A percentile compares a stretch with the other conserved stretches of the same genome.
Evolutionary conservation across 2,797 vertebrate genomes (phyloP).

Genomic region (Hydrocynus forskahlii): DNA sequence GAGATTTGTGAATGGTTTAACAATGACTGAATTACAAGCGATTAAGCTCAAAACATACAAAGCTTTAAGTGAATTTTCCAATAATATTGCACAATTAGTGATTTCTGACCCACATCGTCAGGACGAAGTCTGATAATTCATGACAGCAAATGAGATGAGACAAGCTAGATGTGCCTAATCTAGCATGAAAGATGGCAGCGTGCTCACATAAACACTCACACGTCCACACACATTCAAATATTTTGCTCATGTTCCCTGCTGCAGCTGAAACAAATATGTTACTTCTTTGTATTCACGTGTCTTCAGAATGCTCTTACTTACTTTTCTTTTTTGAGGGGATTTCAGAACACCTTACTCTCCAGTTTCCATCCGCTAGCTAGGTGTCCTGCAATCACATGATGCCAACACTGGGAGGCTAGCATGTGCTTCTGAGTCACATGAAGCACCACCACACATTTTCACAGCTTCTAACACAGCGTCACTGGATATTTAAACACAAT

Average conservation of each 20-base stretch:
- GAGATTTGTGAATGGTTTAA: background rate
- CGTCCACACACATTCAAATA: background rate
- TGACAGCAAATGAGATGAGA: background rate
- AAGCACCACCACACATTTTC: no score
- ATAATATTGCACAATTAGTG: background rate
- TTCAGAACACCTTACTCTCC: no score
- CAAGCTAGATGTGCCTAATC: conserved; percentile 2
- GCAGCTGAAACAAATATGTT: background rate
- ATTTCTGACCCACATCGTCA: conserved; percentile 12
- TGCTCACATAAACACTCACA: background rate
- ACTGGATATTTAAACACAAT: no score
- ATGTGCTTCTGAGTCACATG: no score
- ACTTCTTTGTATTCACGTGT: background rate
- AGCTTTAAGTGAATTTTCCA: background rate
- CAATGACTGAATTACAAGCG: background rate
- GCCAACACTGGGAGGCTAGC: no score
- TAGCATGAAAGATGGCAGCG: background rate
- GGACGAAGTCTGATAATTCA: background rate
- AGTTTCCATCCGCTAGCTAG: no score
- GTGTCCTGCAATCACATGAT: no score
- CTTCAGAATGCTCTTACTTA: no score
- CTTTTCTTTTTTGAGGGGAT: no score
- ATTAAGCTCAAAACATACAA: background rate
- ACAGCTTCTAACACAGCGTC: no score
- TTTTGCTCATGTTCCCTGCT: background rate